Conservation (phyloP, 1,140 invertebrate species). For the Bacillus rossius region DNA sequence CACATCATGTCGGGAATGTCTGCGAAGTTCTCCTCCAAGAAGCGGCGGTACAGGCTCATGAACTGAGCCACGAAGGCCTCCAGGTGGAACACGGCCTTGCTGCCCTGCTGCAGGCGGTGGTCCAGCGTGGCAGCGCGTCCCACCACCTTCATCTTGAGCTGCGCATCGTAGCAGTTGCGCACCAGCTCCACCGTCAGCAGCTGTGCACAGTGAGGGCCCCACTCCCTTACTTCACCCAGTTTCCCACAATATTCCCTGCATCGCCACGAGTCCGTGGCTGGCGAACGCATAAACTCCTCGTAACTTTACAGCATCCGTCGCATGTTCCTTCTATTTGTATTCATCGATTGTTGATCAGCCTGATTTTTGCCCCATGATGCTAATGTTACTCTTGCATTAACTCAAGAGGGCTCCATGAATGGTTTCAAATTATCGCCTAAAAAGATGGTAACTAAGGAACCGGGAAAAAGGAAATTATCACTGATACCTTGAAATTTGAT, state of each 20-base stretch:
- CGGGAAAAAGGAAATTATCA: too few species aligned
- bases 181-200: slow-evolving; percentile 74
- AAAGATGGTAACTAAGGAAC: too few species aligned
- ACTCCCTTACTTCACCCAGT: neutral
- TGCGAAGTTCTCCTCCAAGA: slow-evolving; percentile 63
- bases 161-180: slow-evolving; percentile 77
- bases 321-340: too few species aligned
- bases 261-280: too few species aligned
- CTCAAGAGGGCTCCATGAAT: too few species aligned
- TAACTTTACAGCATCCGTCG: too few species aligned
- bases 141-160: slow-evolving; percentile 80
- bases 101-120: slow-evolving; percentile 81
- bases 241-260: neutral
- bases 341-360: too few species aligned
- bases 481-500: too few species aligned
- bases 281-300: too few species aligned
- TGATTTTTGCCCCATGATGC: too few species aligned
- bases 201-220: neutral
- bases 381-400: too few species aligned
- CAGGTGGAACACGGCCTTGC: slow-evolving; percentile 94
- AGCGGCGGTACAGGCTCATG: slow-evolving; percentile 90
- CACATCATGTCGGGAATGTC: slow-evolving; percentile 19
- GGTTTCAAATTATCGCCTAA: too few species aligned
- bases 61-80: slow-evolving; percentile 96
- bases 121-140: slow-evolving; percentile 84